These are phyloP conservation scores for Rhagonycha fulva DNA, from an alignment of 2,888 invertebrate genomes.

Conservation along the genomic window DNA sequence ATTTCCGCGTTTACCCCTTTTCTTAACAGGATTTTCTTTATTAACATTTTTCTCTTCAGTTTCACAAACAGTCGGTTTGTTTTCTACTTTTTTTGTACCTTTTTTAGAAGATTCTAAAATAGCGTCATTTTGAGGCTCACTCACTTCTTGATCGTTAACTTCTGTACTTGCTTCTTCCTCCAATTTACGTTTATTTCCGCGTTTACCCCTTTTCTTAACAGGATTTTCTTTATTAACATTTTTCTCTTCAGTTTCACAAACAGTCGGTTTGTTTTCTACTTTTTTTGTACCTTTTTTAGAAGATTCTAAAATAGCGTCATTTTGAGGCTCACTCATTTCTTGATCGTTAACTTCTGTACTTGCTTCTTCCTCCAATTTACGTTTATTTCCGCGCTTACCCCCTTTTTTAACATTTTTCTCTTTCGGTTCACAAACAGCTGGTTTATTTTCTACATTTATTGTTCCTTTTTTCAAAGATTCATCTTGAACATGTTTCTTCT, in stretches of 20 bases:
- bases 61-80: not conserved
- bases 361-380: not conserved
- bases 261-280: not conserved
- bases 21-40: too few relatives aligned
- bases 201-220: too few relatives aligned
- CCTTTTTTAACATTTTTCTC: not conserved
- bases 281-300: too few relatives aligned
- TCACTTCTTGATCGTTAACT: too few relatives aligned
- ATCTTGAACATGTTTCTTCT: conserved; percentile 6
- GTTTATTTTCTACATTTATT: not conserved
- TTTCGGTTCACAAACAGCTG: not conserved
- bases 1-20: not conserved
- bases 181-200: not conserved
- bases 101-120: too few relatives aligned
- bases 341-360: not conserved
- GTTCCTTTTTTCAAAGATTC: not conserved
- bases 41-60: not conserved
- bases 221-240: not conserved
- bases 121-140: too few relatives aligned
- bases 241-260: not conserved
- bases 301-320: too few relatives aligned
- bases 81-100: too few relatives aligned
- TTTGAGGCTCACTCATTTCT: too few relatives aligned
- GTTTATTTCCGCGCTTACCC: not conserved
- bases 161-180: not conserved